Evolutionary conservation across 2,797 vertebrate species (phyloP).

Genomic region (Knipowitschia caucasica): DNA sequence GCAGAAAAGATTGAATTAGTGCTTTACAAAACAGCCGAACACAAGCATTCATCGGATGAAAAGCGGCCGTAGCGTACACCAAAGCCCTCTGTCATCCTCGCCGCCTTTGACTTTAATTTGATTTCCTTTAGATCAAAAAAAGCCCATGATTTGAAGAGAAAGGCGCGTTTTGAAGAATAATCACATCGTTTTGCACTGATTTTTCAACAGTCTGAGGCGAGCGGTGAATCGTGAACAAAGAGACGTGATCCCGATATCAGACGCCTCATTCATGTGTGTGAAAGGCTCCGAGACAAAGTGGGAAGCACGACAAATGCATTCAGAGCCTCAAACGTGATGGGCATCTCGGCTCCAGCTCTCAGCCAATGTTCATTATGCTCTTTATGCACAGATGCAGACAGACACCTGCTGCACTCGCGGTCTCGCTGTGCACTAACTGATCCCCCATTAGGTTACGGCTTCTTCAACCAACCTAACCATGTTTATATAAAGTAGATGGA

Average conservation of each 20-base stretch:
- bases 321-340: constrained; percentile 72
- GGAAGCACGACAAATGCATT: constrained; percentile 77
- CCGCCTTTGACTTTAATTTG: constrained; percentile 57
- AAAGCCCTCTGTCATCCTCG: constrained; percentile 44
- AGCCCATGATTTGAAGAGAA: constrained; percentile 34
- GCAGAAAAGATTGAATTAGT: constrained; percentile 24
- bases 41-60: constrained; percentile 21
- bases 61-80: constrained; percentile 37
- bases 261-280: constrained; percentile 69
- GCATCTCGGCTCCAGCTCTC: constrained; percentile 66
- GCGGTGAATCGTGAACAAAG: constrained; percentile 70
- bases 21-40: constrained; percentile 27
- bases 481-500: no score
- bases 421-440: constrained; percentile 17
- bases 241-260: constrained; percentile 66
- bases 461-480: no score
- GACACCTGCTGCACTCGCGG: constrained; percentile 52
- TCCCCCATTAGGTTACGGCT: no score
- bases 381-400: constrained; percentile 57
- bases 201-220: constrained; percentile 66
- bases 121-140: constrained; percentile 59
- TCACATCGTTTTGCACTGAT: constrained; percentile 54
- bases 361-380: constrained; percentile 69
- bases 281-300: constrained; percentile 72
- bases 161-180: constrained; percentile 56